phyloP scores from a whole-genome alignment of 92 coral and sea anemone species.

The Galaxea fascicularis region DNA sequence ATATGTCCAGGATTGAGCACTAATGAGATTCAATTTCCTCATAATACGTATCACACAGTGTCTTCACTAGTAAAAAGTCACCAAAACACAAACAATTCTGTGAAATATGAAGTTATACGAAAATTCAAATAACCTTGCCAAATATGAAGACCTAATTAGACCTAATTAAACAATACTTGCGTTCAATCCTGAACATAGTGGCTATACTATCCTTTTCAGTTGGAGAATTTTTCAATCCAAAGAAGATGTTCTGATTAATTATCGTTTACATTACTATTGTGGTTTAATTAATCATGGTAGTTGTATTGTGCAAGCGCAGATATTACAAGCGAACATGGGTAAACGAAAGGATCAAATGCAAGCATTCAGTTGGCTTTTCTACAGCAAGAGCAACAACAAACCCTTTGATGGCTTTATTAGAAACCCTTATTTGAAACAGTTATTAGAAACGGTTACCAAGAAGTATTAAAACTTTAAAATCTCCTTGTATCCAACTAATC shows the following conservation, averaged over 20 bases:
- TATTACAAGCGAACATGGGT: too few relatives aligned
- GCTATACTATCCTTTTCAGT: conserved; percentile 30
- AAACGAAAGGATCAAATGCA: too few relatives aligned
- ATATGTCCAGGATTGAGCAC: conserved; percentile 14
- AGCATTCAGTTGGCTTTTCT: too few relatives aligned
- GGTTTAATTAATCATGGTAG: neutral
- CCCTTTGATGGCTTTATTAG: conserved; percentile 18
- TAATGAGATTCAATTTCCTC: conserved; percentile 22
- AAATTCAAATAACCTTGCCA: conserved; percentile 16
- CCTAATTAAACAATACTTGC: too few relatives aligned
- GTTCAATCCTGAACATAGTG: conserved; percentile 7
- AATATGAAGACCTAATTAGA: neutral
- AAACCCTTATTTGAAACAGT: neutral
- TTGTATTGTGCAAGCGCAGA: too few relatives aligned
- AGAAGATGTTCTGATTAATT: conserved; percentile 22
- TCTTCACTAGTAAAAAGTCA: conserved; percentile 2
- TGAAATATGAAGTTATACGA: neutral
- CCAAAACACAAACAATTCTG: conserved; percentile 3
- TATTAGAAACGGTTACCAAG: too few relatives aligned
- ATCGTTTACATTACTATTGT: conserved; percentile 31
- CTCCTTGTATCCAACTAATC: too few relatives aligned
- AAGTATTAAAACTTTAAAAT: too few relatives aligned
- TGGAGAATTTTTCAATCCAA: conserved; percentile 23
- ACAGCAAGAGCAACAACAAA: conserved; percentile 24
- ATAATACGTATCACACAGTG: conserved; percentile 4